Conservation (phyloP, 2,888 invertebrate genomes). For the Eristalis pertinax region DNA sequence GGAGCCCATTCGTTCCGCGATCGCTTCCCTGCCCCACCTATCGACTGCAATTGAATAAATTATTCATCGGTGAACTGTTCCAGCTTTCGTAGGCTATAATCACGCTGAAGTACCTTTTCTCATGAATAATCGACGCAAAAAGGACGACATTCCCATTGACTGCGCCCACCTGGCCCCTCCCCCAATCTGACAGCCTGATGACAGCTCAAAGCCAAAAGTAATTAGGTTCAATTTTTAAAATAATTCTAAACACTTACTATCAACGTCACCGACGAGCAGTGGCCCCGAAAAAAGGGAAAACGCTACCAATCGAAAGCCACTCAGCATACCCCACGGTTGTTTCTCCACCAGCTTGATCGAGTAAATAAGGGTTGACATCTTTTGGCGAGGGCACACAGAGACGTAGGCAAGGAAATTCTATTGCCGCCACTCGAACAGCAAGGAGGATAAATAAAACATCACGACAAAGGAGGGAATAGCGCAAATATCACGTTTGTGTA, state of each 20-base stretch:
- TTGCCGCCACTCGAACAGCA: background rate
- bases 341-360: background rate
- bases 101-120: constrained; percentile 24
- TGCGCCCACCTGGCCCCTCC: background rate
- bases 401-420: constrained; percentile 38
- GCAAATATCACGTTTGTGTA: constrained; percentile 5
- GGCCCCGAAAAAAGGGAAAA: background rate
- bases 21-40: background rate
- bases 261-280: background rate
- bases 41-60: constrained; percentile 36
- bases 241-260: constrained; percentile 36
- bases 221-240: constrained; percentile 60
- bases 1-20: background rate
- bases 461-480: background rate
- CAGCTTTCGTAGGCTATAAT: constrained; percentile 40
- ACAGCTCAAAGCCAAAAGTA: constrained; percentile 58
- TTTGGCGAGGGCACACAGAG: background rate
- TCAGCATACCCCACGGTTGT: constrained; percentile 10
- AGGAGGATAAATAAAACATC: constrained; percentile 59
- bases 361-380: constrained; percentile 50
- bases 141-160: background rate
- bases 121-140: constrained; percentile 45
- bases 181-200: constrained; percentile 32
- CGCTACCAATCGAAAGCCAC: constrained; percentile 43
- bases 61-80: constrained; percentile 46